Evolutionary conservation across 23 tunicate species (phyloP), one percentile per base, ranked within the genome.

Genomic region (Styela plicata): DNA sequence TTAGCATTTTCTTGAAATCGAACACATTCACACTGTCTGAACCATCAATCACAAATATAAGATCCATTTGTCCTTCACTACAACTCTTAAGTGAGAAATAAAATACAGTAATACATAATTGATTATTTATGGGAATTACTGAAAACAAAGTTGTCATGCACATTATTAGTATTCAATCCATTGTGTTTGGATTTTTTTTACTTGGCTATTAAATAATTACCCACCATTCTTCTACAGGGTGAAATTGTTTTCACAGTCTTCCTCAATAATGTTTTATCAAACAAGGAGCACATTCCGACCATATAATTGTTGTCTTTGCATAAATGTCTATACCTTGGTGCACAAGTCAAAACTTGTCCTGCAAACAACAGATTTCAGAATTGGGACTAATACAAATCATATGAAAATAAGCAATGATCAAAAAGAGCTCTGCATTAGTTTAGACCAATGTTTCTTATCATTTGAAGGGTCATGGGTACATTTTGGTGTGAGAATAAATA

Each of bases 331-430:
- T 83, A 87, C 24, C 34, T 87, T 31, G 91, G 91, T 5, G 78
- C 83, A 75, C 91, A 87, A 2, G 86, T 25, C n/a, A 87, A 35
- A 44, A 87, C 33, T 28, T 82, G 74, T 2, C 86, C 91, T 87
- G 17, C 29, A 86, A 84, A 63, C 2, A n/a, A n/a, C n/a, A n/a
- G n/a, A n/a, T n/a, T n/a, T n/a, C n/a, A n/a, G n/a, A n/a, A n/a
- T n/a, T n/a, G n/a, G n/a, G n/a, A n/a, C n/a, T n/a, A n/a, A n/a
- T n/a, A n/a, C n/a, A n/a, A n/a, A n/a, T n/a, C n/a, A n/a, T n/a
- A n/a, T n/a, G n/a, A n/a, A n/a, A n/a, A n/a, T n/a, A n/a, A n/a
- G n/a, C n/a, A n/a, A n/a, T n/a, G n/a, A n/a, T n/a, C n/a, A n/a
- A n/a, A n/a, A n/a, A n/a, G n/a, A n/a, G n/a, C n/a, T n/a, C n/a